Conservation (phyloP, 2,797 vertebrate species). For the Phataginus tricuspis region DNA sequence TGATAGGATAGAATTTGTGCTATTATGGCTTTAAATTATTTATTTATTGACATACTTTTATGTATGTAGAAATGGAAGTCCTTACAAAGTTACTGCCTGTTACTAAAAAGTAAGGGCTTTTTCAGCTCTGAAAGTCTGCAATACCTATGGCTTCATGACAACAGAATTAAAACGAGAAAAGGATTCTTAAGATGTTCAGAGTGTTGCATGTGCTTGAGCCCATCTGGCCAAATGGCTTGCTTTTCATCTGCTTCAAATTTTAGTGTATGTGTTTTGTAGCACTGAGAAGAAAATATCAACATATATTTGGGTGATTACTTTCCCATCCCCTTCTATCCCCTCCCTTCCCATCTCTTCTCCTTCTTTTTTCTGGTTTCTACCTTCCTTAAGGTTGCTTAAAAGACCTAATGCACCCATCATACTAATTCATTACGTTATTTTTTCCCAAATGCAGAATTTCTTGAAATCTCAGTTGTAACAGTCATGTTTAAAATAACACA, state of each 20-base stretch:
- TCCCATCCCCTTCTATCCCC: background rate
- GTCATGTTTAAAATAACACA: slow-evolving; percentile 16
- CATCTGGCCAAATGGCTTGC: background rate
- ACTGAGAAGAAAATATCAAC: background rate
- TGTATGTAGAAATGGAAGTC: background rate
- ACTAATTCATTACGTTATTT: background rate
- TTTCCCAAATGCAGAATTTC: background rate
- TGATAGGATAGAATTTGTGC: background rate
- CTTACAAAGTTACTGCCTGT: background rate
- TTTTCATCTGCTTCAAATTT: background rate
- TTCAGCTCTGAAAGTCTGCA: background rate
- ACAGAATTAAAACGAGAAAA: background rate
- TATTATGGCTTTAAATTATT: background rate
- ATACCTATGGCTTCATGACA: background rate
- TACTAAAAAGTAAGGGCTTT: background rate
- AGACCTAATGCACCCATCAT: background rate
- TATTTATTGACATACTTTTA: background rate
- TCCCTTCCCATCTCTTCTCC: background rate
- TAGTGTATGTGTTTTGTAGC: background rate
- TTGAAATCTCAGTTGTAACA: background rate
- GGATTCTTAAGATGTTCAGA: background rate
- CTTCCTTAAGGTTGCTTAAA: background rate
- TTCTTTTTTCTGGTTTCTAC: background rate
- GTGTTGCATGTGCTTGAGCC: background rate
- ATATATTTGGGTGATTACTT: background rate